Conservation (phyloP, 2,888 invertebrate species). For the Acanthoscelides obtectus region DNA sequence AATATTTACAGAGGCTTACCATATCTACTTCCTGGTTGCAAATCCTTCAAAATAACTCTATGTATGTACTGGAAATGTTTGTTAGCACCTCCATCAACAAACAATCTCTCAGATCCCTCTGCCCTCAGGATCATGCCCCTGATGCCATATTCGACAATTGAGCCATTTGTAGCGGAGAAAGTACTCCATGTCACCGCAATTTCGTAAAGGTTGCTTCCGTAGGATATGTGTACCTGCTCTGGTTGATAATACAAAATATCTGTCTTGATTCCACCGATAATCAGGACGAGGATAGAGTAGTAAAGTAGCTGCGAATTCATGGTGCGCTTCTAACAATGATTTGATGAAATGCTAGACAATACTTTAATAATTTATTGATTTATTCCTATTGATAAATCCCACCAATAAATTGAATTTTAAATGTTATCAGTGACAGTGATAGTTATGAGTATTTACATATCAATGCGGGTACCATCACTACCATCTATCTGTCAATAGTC, state of each 20-base stretch:
- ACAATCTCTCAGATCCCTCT: conserved; percentile 56
- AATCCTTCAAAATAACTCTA: conserved; percentile 58
- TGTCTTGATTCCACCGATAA: conserved; percentile 3
- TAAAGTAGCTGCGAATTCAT: neutral
- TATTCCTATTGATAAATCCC: neutral
- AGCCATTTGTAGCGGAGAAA: conserved; percentile 59
- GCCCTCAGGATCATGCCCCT: conserved; percentile 54
- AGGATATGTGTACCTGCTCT: conserved; percentile 64
- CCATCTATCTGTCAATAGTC: too few relatives aligned
- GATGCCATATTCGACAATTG: conserved; percentile 72
- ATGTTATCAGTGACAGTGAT: neutral
- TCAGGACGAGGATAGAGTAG: neutral
- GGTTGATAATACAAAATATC: conserved; percentile 53
- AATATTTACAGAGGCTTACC: conserved; percentile 45
- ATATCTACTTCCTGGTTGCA: conserved; percentile 62
- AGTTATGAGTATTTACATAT: neutral
- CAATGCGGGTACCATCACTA: too few relatives aligned
- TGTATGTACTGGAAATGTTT: conserved; percentile 72
- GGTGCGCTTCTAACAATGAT: neutral
- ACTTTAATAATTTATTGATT: neutral
- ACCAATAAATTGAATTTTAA: neutral
- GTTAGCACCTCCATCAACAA: conserved; percentile 69
- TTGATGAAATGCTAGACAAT: neutral
- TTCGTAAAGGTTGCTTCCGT: conserved; percentile 61
- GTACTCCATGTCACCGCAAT: conserved; percentile 84